Conservation (phyloP, 2,797 vertebrate species). For the Nothura maculosa region DNA sequence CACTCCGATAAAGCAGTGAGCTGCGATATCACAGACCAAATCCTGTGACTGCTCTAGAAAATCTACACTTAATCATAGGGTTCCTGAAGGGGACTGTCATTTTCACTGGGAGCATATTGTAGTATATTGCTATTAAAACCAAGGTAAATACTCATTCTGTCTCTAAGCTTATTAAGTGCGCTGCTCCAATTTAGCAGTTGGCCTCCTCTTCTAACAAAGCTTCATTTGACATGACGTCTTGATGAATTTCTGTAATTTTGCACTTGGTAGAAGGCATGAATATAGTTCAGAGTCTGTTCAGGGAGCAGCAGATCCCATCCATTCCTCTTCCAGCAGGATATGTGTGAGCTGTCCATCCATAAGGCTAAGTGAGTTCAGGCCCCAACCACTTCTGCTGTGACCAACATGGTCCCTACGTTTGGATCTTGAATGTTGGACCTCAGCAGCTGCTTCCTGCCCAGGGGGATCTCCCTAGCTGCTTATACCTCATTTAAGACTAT, state of each 20-base stretch:
- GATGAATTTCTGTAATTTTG: neutral
- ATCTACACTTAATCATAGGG: neutral
- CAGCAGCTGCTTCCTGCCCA: neutral
- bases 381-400: neutral
- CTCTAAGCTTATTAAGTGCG: neutral
- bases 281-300: fast-evolving
- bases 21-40: neutral
- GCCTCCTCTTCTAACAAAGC: neutral
- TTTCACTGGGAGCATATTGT: neutral
- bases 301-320: neutral
- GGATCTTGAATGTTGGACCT: neutral
- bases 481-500: neutral
- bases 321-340: neutral
- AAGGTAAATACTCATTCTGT: neutral
- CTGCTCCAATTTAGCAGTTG: neutral
- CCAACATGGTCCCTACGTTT: neutral
- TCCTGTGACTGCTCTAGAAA: neutral
- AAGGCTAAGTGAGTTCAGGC: neutral
- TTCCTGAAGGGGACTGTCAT: neutral
- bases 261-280: neutral
- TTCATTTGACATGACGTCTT: neutral
- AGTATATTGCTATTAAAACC: neutral
- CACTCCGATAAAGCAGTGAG: neutral
- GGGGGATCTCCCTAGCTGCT: neutral
- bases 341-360: neutral